These are phyloP conservation scores for Drosophila pegasa DNA, from an alignment of 2,888 invertebrate species.

Conservation along the genomic window DNA sequence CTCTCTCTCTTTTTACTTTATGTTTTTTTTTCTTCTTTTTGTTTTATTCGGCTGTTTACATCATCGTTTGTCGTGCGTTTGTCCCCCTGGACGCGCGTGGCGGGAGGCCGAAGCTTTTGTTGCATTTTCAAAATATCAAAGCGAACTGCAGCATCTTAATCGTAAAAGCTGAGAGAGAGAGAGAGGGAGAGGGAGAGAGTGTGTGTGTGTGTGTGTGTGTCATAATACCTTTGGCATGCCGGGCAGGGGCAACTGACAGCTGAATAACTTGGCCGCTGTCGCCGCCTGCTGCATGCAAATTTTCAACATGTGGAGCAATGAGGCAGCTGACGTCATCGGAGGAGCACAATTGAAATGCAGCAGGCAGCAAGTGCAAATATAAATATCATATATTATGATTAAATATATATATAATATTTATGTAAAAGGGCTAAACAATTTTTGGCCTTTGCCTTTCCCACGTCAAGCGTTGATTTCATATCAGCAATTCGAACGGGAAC, in stretches of 20 bases:
- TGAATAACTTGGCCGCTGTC: constrained; percentile 14
- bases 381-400: neutral
- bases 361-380: constrained; percentile 10
- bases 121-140: constrained; percentile 71
- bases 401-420: neutral
- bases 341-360: constrained; percentile 66
- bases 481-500: constrained; percentile 23
- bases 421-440: constrained; percentile 50
- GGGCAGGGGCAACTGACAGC: constrained; percentile 23
- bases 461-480: constrained; percentile 53
- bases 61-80: constrained; percentile 63
- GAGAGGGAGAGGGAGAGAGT: too few species aligned
- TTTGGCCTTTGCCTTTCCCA: constrained; percentile 47
- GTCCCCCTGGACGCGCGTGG: constrained; percentile 34
- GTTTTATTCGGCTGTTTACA: constrained; percentile 62
- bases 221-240: constrained; percentile 71
- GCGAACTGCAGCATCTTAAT: constrained; percentile 65
- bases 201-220: constrained; percentile 55
- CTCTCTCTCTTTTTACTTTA: constrained; percentile 8
- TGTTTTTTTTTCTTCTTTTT: constrained; percentile 25
- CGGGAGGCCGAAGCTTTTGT: constrained; percentile 61
- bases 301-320: constrained; percentile 69
- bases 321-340: constrained; percentile 56
- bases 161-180: constrained; percentile 52
- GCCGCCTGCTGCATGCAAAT: constrained; percentile 68